phyloP scores from a whole-genome alignment of 2,113 vertebrate species.

The Rynchops niger region DNA sequence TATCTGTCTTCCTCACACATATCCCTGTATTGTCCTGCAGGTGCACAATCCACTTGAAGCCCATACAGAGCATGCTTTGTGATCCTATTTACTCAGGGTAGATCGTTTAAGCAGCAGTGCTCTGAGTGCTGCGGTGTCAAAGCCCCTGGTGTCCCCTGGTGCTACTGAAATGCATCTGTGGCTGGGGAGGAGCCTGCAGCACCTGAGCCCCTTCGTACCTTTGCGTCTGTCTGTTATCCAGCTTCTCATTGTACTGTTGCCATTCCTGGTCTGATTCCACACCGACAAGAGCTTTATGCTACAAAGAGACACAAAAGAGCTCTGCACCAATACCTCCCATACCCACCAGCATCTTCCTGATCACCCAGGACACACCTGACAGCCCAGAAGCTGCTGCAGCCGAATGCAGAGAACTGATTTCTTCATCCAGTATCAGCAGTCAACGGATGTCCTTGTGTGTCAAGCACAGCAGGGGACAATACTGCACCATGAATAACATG shows the following conservation, averaged over 20 bases:
- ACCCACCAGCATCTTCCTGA: neutral
- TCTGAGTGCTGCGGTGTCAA: neutral
- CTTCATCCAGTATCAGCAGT: neutral
- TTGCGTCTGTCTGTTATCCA: neutral
- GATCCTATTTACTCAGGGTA: neutral
- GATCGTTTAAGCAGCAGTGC: neutral
- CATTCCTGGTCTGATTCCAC: neutral
- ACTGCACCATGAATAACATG: neutral
- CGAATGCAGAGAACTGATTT: neutral
- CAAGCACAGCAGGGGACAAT: neutral
- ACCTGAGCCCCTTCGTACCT: neutral
- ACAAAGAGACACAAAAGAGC: neutral
- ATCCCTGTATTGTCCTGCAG: conserved; percentile 35
- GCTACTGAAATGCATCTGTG: neutral
- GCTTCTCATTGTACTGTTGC: neutral
- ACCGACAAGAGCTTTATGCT: neutral
- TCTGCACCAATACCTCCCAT: neutral
- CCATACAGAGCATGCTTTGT: neutral
- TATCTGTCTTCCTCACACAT: conserved; percentile 50
- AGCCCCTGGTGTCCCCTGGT: neutral
- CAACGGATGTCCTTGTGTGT: neutral
- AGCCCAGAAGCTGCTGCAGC: neutral
- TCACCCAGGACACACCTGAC: neutral
- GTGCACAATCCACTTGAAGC: neutral
- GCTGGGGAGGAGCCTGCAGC: neutral